Evolutionary conservation across 2,797 vertebrate genomes (phyloP).

Genomic region (Thunnus albacares): DNA sequence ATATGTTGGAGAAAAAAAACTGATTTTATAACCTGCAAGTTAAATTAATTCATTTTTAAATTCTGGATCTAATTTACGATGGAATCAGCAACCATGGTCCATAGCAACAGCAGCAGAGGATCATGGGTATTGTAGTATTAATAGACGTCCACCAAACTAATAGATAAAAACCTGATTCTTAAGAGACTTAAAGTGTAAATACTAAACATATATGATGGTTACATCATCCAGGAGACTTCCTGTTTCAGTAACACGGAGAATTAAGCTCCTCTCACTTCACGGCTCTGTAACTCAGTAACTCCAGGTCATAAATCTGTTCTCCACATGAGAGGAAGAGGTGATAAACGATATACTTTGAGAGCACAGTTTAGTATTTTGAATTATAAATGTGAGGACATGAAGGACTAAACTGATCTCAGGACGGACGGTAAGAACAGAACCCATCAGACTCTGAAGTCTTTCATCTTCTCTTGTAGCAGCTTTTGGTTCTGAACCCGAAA

Average conservation of each 20-base stretch:
- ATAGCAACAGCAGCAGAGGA: slow-evolving; percentile 5
- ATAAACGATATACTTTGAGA: too few species aligned
- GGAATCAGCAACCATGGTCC: not conserved
- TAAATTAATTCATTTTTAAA: not conserved
- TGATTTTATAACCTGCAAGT: too few species aligned
- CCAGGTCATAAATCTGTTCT: too few species aligned
- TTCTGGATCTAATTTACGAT: not conserved
- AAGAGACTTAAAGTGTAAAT: too few species aligned
- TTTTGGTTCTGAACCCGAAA: not conserved
- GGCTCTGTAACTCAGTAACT: too few species aligned
- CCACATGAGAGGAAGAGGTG: too few species aligned
- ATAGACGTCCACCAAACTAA: too few species aligned
- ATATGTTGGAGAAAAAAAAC: too few species aligned
- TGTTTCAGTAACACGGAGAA: too few species aligned
- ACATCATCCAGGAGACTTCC: not conserved
- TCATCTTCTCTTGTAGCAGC: not conserved
- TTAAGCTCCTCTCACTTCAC: too few species aligned
- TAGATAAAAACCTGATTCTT: not conserved
- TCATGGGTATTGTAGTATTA: not conserved
- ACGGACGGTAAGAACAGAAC: not conserved
- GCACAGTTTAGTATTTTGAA: not conserved
- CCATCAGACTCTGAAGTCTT: not conserved
- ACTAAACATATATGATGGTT: not conserved
- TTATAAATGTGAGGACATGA: not conserved
- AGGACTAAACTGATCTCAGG: not conserved